Conservation (phyloP, 2,888 invertebrate species). For the Pterostichus madidus region DNA sequence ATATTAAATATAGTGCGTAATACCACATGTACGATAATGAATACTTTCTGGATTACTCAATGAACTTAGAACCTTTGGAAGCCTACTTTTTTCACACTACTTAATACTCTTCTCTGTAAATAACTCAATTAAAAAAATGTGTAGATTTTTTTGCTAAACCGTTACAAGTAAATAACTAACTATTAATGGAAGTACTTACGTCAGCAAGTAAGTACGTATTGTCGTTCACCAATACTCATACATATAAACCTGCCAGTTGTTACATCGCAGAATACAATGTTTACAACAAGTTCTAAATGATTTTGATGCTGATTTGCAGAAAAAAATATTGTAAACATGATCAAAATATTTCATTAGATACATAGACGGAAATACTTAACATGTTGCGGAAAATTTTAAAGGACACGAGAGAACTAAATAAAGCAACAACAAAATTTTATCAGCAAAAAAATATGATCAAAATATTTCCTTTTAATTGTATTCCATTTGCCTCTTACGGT, state of each 20-base stretch:
- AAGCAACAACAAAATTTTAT: not conserved
- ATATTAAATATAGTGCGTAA: too few species aligned
- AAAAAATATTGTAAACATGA: constrained; percentile 40
- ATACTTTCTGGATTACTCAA: too few species aligned
- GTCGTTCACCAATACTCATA: constrained; percentile 18
- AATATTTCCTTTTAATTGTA: too few species aligned
- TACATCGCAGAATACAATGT: constrained; percentile 25
- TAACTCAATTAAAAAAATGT: constrained; percentile 23
- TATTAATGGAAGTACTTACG: constrained; percentile 1
- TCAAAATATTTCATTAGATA: constrained; percentile 33
- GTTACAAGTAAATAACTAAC: constrained; percentile 37
- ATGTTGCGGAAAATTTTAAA: constrained; percentile 25
- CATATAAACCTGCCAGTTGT: not conserved
- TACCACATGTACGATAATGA: too few species aligned
- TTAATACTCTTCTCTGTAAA: too few species aligned
- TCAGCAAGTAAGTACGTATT: constrained; percentile 6
- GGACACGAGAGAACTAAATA: constrained; percentile 8
- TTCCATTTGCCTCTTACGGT: too few species aligned
- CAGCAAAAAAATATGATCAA: too few species aligned
- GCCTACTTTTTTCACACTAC: too few species aligned
- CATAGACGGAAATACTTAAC: constrained; percentile 1
- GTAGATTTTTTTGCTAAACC: constrained; percentile 11
- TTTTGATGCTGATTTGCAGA: constrained; percentile 45
- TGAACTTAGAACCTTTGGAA: too few species aligned
- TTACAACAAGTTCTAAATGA: constrained; percentile 30